Evolutionary conservation across 2,888 invertebrate genomes (phyloP).

Genomic region (Eulithis prunata): DNA sequence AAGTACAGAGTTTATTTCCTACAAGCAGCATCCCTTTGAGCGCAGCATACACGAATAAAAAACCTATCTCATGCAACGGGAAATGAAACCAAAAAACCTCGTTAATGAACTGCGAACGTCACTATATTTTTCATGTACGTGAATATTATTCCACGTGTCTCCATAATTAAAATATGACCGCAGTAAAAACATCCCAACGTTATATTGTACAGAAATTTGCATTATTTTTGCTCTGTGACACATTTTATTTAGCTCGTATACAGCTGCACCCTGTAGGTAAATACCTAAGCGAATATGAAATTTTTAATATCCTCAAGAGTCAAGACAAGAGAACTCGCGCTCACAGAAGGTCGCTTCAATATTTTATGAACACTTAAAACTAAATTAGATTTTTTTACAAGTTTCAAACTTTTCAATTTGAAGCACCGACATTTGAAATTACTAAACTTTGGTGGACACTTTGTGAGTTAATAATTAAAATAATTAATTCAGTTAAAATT

Average conservation of each 20-base stretch:
- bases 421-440: conserved; percentile 30
- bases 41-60: conserved; percentile 47
- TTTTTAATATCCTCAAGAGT: conserved; percentile 71
- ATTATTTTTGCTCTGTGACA: conserved; percentile 39
- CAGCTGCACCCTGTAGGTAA: conserved; percentile 50
- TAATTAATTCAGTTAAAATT: conserved; percentile 37
- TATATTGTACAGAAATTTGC: conserved; percentile 36
- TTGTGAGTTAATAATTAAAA: conserved; percentile 41
- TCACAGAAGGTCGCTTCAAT: conserved; percentile 65
- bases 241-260: conserved; percentile 47
- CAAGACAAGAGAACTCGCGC: conserved; percentile 62
- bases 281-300: conserved; percentile 58
- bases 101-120: conserved; percentile 49
- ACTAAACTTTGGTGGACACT: conserved; percentile 37
- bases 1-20: conserved; percentile 61
- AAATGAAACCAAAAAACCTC: conserved; percentile 49
- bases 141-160: conserved; percentile 36
- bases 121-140: conserved; percentile 28
- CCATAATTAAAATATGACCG: conserved; percentile 46
- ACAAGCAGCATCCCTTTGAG: conserved; percentile 59
- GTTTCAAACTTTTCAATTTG: conserved; percentile 43
- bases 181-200: conserved; percentile 27
- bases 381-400: conserved; percentile 67
- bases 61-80: conserved; percentile 45
- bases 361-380: conserved; percentile 74